These are phyloP conservation scores for Drosophila nannoptera DNA, from an alignment of 1,140 invertebrate genomes.

Conservation along the genomic window DNA sequence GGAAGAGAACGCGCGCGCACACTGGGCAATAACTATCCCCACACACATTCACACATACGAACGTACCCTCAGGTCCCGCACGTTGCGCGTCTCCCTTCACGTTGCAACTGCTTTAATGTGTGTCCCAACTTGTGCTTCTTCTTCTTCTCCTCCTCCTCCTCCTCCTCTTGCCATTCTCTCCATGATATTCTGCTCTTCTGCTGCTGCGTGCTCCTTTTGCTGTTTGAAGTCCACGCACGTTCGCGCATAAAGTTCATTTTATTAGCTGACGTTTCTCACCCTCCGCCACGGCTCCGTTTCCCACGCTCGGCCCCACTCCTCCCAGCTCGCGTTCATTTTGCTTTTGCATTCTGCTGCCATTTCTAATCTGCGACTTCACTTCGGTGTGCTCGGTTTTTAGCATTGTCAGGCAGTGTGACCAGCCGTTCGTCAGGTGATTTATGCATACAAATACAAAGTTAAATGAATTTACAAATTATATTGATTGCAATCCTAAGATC, in stretches of 20 bases:
- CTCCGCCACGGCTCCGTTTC: background rate
- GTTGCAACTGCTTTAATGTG: conserved; percentile 2
- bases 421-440: background rate
- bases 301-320: background rate
- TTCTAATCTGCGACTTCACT: conserved; percentile 30
- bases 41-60: background rate
- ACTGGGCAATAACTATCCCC: conserved; percentile 27
- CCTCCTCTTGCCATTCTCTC: no score
- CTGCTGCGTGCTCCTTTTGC: conserved; percentile 1
- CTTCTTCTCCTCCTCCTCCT: no score
- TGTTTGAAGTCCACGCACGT: conserved; percentile 63
- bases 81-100: background rate
- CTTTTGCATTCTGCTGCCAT: conserved; percentile 39
- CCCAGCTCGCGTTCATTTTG: background rate
- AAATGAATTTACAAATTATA: no score
- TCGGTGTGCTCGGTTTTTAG: background rate
- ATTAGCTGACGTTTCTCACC: conserved; percentile 66
- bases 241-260: conserved; percentile 74
- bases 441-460: background rate
- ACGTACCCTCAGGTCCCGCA: background rate
- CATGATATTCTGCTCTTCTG: background rate
- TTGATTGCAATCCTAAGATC: no score
- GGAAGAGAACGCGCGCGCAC: background rate
- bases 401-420: conserved; percentile 27
- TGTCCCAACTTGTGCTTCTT: background rate